A percentile compares a stretch with the other conserved stretches of the same genome.
phyloP scores from a whole-genome alignment of 1,140 invertebrate species.

The Eupristina koningsbergeri region DNA sequence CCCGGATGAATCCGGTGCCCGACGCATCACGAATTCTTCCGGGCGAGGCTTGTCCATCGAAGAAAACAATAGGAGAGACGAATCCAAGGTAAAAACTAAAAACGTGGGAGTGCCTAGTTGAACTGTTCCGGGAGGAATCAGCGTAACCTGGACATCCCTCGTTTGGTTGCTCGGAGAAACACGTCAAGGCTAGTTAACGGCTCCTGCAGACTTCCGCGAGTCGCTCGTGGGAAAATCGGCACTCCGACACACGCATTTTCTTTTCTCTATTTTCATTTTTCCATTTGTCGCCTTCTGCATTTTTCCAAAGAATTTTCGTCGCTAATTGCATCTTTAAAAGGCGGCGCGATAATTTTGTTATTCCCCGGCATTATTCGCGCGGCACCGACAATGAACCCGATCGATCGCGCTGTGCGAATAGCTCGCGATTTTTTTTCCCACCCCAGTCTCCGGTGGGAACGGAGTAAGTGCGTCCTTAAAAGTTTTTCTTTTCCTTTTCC shows the following conservation, averaged over 20 bases:
- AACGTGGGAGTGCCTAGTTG: neutral
- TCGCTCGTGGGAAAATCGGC: constrained; percentile 44
- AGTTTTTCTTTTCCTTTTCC: neutral
- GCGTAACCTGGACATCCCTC: neutral
- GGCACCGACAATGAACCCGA: neutral
- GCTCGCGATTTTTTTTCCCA: neutral
- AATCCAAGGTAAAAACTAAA: neutral
- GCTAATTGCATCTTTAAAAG: constrained; percentile 24
- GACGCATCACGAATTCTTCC: too few relatives aligned
- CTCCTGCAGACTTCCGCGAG: constrained; percentile 36
- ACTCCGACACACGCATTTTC: neutral
- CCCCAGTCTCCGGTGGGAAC: neutral
- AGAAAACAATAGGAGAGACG: too few relatives aligned
- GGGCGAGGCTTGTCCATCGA: too few relatives aligned
- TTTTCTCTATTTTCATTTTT: neutral
- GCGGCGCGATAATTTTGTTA: neutral
- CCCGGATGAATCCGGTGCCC: too few relatives aligned
- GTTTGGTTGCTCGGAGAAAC: neutral
- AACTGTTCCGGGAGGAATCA: neutral
- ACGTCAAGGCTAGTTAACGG: constrained; percentile 23
- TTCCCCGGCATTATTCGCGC: neutral
- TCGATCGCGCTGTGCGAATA: neutral
- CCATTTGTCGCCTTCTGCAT: neutral
- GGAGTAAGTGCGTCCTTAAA: neutral
- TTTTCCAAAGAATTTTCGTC: neutral